Evolutionary conservation across 2,888 invertebrate genomes (phyloP).

Genomic region (Nemotelus nigrinus): DNA sequence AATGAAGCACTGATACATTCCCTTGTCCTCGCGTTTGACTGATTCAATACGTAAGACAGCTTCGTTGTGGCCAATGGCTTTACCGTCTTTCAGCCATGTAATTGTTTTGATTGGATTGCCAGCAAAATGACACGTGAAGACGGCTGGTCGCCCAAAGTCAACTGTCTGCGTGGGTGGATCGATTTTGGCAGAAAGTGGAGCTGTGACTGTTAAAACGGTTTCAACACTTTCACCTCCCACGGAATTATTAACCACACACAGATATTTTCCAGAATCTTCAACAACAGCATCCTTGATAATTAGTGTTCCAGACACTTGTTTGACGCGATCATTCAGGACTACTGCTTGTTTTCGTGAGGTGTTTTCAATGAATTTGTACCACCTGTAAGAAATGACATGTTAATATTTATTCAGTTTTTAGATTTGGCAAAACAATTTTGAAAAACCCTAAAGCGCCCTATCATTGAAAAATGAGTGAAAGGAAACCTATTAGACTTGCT

Average conservation of each 20-base stretch:
- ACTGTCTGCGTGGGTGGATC: conserved; percentile 92
- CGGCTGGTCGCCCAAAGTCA: conserved; percentile 92
- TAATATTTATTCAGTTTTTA: not conserved
- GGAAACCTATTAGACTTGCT: too few relatives aligned
- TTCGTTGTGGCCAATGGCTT: conserved; percentile 83
- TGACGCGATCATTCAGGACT: conserved; percentile 86
- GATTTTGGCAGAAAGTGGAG: conserved; percentile 86
- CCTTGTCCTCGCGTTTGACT: conserved; percentile 93
- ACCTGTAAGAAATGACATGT: conserved; percentile 75
- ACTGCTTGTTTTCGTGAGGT: conserved; percentile 88
- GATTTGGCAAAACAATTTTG: too few relatives aligned
- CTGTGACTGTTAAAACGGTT: conserved; percentile 91
- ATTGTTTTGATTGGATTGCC: conserved; percentile 92
- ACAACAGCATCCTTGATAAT: conserved; percentile 91
- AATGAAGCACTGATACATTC: conserved; percentile 97
- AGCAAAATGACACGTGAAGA: conserved; percentile 89
- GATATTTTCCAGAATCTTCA: conserved; percentile 92
- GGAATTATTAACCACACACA: conserved; percentile 94
- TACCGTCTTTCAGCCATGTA: conserved; percentile 93
- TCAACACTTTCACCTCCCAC: conserved; percentile 94
- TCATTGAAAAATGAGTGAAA: too few relatives aligned
- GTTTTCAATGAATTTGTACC: conserved; percentile 93
- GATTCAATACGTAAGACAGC: conserved; percentile 85
- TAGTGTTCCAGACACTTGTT: conserved; percentile 92
- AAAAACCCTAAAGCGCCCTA: too few relatives aligned